Evolutionary conservation across 2,113 vertebrate genomes (phyloP).

Genomic region (Buteo buteo): DNA sequence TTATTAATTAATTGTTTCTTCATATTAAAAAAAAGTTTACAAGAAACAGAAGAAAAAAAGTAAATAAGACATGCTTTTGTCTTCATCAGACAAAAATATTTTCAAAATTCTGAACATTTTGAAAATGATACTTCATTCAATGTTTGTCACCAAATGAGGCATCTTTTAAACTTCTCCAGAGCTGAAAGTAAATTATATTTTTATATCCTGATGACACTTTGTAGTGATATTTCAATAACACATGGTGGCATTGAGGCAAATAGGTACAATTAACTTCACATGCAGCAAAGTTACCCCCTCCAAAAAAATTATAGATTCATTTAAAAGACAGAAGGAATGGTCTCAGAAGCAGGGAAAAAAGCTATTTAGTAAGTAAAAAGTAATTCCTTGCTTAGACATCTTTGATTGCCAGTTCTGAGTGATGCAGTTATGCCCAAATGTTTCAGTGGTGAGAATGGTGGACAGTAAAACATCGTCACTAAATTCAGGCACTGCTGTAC

Average conservation of each 20-base stretch:
- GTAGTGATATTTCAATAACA: neutral
- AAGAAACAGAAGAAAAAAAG: neutral
- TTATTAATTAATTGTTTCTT: neutral
- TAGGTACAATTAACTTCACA: neutral
- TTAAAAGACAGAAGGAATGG: neutral
- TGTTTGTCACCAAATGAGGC: neutral
- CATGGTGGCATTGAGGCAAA: neutral
- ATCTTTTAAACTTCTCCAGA: neutral
- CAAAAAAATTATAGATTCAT: neutral
- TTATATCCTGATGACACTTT: neutral
- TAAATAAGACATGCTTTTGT: neutral
- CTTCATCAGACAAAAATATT: neutral
- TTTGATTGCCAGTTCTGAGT: neutral
- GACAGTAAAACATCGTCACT: neutral
- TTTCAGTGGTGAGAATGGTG: neutral
- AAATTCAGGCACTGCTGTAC: neutral
- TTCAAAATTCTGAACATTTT: neutral
- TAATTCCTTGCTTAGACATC: neutral
- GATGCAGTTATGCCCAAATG: neutral
- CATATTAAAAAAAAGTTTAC: neutral
- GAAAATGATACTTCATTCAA: neutral
- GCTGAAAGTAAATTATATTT: neutral
- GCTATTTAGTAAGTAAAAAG: neutral
- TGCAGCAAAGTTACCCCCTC: neutral
- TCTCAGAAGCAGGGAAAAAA: neutral